A percentile compares a stretch with the other conserved stretches of the same genome.
Conservation (phyloP, 2,797 vertebrate species). For the Xyrichtys novacula region DNA sequence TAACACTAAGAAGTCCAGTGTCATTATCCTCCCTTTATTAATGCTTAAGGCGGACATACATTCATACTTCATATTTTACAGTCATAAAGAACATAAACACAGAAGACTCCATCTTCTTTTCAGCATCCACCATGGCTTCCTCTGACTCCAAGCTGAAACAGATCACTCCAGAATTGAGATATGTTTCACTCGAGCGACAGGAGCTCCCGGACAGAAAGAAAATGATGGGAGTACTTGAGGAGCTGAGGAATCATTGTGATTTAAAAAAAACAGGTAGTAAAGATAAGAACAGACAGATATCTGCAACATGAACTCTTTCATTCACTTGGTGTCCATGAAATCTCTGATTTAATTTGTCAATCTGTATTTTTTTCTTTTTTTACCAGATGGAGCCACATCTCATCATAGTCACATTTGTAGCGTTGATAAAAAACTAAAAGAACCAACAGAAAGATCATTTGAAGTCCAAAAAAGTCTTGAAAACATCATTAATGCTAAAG, state of each 20-base stretch:
- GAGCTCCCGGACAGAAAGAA: slow-evolving; percentile 68
- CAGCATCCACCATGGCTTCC: slow-evolving; percentile 56
- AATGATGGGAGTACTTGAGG: slow-evolving; percentile 61
- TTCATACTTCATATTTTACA: no score
- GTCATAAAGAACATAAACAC: no score
- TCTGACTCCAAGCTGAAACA: slow-evolving; percentile 4
- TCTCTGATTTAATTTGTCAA: not conserved
- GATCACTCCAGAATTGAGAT: slow-evolving; percentile 53
- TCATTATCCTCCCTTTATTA: no score
- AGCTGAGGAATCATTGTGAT: slow-evolving; percentile 54
- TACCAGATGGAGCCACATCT: slow-evolving; percentile 19
- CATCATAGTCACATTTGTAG: slow-evolving; percentile 34
- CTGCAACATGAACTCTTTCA: not conserved
- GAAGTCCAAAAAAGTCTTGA: slow-evolving; percentile 52
- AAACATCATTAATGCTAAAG: not conserved
- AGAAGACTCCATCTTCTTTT: not conserved
- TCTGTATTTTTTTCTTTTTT: not conserved
- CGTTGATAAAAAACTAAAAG: slow-evolving; percentile 60
- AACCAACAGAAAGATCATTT: slow-evolving; percentile 47
- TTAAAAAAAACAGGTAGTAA: slow-evolving; percentile 53
- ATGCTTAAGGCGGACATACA: no score
- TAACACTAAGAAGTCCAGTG: no score
- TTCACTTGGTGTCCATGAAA: not conserved
- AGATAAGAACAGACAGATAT: not conserved
- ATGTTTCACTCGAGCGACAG: slow-evolving; percentile 46